These are phyloP conservation scores for Zosterops hypoxanthus DNA, from an alignment of 2,113 vertebrate species.

Conservation along the genomic window DNA sequence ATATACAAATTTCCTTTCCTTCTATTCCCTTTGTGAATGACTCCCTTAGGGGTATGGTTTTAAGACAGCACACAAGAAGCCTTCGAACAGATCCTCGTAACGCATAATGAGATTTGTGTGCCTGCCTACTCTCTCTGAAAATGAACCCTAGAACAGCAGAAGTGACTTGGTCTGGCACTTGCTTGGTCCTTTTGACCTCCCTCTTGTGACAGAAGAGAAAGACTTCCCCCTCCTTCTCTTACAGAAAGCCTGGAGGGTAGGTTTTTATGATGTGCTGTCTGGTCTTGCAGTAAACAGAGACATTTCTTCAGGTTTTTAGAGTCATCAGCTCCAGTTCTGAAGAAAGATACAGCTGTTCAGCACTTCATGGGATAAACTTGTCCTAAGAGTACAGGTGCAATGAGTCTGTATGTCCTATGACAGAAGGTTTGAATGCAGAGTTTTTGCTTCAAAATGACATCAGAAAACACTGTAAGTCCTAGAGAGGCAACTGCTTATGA, in stretches of 20 bases:
- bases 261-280: not conserved
- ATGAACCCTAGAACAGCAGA: not conserved
- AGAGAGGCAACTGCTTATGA: not conserved
- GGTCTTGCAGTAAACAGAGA: not conserved
- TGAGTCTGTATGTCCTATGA: not conserved
- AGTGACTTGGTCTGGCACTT: not conserved
- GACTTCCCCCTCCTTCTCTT: not conserved
- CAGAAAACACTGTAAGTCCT: not conserved
- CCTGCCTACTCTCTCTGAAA: not conserved
- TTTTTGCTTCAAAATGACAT: not conserved
- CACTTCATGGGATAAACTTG: not conserved
- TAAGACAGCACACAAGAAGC: not conserved
- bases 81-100: not conserved
- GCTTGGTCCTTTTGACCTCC: not conserved
- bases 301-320: not conserved
- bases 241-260: not conserved
- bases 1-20: not conserved
- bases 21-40: conserved; percentile 24
- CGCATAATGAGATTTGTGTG: conserved; percentile 3
- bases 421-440: not conserved
- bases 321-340: not conserved
- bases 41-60: conserved; percentile 38
- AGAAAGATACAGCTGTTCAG: not conserved
- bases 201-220: not conserved
- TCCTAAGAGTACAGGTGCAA: not conserved